Percentiles rank a stretch among this genome's conserved stretches.
phyloP scores from a whole-genome alignment of 2,113 vertebrate genomes.

The Sclerurus mexicanus region DNA sequence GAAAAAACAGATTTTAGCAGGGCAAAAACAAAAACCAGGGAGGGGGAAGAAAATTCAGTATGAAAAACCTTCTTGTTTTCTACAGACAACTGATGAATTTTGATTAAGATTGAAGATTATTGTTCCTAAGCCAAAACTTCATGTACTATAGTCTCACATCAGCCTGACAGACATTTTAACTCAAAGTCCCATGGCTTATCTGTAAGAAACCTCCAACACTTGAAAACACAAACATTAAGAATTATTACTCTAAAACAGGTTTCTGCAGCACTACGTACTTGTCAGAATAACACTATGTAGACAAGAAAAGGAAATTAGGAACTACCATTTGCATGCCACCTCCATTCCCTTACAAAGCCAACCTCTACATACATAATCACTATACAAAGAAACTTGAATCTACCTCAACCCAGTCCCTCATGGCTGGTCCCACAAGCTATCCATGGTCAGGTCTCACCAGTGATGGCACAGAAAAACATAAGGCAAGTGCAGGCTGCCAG shows the following conservation, averaged over 20 bases:
- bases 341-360: background rate
- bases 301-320: background rate
- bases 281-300: background rate
- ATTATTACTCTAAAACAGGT: background rate
- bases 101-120: background rate
- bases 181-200: background rate
- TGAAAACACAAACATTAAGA: background rate
- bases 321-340: fast-evolving
- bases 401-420: background rate
- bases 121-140: background rate
- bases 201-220: background rate
- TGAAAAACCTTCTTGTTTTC: background rate
- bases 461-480: fast-evolving
- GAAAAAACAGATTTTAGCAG: background rate
- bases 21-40: background rate
- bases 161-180: background rate
- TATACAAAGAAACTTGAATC: background rate
- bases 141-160: background rate
- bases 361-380: fast-evolving
- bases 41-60: background rate
- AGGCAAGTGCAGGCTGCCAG: background rate
- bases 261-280: background rate
- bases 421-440: background rate
- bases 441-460: no score
- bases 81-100: background rate